phyloP scores from a whole-genome alignment of 1,140 invertebrate species.

The Harpegnathos saltator region DNA sequence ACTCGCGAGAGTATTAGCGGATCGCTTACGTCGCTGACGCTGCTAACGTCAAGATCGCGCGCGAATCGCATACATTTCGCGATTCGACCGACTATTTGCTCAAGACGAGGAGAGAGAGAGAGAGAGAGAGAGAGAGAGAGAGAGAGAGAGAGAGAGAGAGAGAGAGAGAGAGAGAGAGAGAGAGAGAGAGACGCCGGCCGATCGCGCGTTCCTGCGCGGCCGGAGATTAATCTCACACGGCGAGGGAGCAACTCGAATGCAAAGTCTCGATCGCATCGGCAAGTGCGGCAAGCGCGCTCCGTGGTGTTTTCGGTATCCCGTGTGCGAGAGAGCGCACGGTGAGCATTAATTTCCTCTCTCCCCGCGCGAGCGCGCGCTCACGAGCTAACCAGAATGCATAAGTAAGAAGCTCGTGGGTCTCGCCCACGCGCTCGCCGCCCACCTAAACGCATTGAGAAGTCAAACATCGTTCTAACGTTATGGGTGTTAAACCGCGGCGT shows the following conservation, averaged over 20 bases:
- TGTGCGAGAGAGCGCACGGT: neutral
- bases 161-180: no score
- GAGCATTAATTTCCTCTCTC: conserved; percentile 71
- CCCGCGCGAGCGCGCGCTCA: no score
- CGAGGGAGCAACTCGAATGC: conserved; percentile 45
- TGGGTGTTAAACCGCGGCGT: conserved; percentile 69
- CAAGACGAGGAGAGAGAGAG: no score
- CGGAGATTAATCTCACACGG: conserved; percentile 47
- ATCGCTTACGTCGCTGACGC: no score
- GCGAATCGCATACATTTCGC: neutral
- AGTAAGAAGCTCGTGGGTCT: conserved; percentile 70
- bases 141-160: no score
- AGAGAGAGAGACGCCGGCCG: conserved; percentile 40
- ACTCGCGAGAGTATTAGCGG: neutral
- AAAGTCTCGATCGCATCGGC: conserved; percentile 58
- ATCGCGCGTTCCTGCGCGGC: neutral
- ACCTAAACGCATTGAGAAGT: conserved; percentile 70
- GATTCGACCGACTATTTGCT: conserved; percentile 33
- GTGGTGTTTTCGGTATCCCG: conserved; percentile 39
- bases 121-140: no score
- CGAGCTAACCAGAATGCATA: conserved; percentile 72
- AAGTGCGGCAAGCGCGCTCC: conserved; percentile 16
- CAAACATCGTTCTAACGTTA: conserved; percentile 70
- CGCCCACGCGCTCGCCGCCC: conserved; percentile 75
- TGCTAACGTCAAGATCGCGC: neutral